These are phyloP conservation scores for Monopis laevigella DNA, from an alignment of 2,888 invertebrate genomes.

Conservation along the genomic window DNA sequence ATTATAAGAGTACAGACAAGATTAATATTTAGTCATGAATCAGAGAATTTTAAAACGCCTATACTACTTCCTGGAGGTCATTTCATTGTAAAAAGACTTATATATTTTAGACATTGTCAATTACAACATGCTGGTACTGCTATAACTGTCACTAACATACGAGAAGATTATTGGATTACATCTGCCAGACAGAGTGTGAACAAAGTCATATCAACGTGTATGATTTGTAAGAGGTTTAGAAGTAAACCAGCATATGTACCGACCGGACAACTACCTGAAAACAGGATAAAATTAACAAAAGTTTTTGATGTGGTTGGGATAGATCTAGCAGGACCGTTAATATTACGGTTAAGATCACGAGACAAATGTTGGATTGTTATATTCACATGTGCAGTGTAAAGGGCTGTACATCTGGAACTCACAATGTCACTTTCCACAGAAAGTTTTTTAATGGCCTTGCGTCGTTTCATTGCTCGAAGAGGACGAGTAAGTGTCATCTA, in stretches of 20 bases:
- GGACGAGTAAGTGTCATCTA: not conserved
- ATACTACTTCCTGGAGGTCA: conserved; percentile 6
- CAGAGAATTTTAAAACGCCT: not conserved
- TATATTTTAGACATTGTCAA: not conserved
- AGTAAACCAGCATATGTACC: not conserved
- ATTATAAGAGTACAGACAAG: conserved; percentile 1
- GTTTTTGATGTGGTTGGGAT: not conserved
- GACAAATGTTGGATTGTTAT: conserved; percentile 5
- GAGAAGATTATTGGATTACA: conserved; percentile 13
- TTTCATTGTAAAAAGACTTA: conserved; percentile 9
- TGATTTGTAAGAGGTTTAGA: not conserved
- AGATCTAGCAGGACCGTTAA: not conserved
- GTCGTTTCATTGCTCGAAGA: conserved; percentile 13
- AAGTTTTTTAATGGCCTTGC: conserved; percentile 1
- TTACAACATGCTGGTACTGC: conserved; percentile 12
- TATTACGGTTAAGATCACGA: not conserved
- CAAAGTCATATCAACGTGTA: not conserved
- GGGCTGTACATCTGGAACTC: conserved; percentile 8
- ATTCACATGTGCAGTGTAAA: conserved; percentile 14
- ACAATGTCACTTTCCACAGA: not conserved
- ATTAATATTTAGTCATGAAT: not conserved
- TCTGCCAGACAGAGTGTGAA: not conserved
- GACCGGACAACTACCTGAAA: not conserved
- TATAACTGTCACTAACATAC: conserved; percentile 6
- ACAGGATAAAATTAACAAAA: not conserved